Conservation (phyloP, 2,113 vertebrate species). For the Heterocephalus glaber region DNA sequence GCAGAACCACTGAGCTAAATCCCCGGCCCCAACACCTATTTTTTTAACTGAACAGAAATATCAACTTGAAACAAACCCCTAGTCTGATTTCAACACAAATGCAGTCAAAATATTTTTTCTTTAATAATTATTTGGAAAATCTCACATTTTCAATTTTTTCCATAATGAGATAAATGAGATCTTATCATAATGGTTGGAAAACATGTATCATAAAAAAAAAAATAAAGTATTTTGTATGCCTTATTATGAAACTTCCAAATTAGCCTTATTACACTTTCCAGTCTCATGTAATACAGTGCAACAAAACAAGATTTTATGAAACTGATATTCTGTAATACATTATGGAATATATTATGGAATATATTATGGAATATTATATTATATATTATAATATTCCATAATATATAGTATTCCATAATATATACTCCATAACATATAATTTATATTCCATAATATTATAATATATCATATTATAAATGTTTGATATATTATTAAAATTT, state of each 20-base stretch:
- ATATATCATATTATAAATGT: background rate
- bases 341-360: too few species aligned
- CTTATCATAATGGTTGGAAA: slow-evolving; percentile 16
- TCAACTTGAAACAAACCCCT: background rate
- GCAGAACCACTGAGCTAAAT: too few species aligned
- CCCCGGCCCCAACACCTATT: too few species aligned
- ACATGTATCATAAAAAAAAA: background rate
- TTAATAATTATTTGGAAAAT: slow-evolving; percentile 13
- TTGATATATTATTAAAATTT: slow-evolving; percentile 10
- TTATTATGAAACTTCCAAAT: background rate
- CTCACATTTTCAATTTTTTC: slow-evolving; percentile 1
- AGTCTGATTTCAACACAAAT: background rate
- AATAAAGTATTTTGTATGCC: background rate
- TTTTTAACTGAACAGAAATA: slow-evolving; percentile 4
- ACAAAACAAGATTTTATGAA: background rate
- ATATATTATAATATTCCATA: too few species aligned
- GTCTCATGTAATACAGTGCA: background rate
- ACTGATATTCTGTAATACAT: too few species aligned
- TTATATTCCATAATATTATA: too few species aligned
- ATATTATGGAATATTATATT: too few species aligned
- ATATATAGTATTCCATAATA: too few species aligned
- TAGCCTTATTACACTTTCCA: background rate
- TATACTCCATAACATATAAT: too few species aligned
- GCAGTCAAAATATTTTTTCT: background rate
- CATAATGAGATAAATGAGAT: background rate